phyloP scores from a whole-genome alignment of 2,888 invertebrate species.

The Pollenia griseotomentosa region DNA sequence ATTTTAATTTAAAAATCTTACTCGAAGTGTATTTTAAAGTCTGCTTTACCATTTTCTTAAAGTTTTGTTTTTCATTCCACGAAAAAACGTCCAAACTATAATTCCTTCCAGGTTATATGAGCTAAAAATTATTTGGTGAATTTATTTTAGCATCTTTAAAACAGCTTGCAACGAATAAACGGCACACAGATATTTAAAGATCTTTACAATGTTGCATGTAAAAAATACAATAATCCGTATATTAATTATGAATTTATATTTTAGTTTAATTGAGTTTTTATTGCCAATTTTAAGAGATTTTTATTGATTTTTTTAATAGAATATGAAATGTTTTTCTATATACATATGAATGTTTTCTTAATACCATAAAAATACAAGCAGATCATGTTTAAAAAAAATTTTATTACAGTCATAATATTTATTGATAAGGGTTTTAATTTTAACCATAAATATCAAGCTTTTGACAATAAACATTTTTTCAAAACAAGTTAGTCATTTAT shows the following conservation, averaged over 20 bases:
- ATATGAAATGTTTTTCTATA: background rate
- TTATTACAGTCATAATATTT: conserved; percentile 62
- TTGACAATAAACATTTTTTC: background rate
- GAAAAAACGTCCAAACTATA: background rate
- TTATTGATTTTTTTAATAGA: conserved; percentile 49
- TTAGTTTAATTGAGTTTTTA: conserved; percentile 59
- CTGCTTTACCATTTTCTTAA: background rate
- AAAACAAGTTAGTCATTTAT: conserved; percentile 14
- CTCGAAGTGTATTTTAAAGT: background rate
- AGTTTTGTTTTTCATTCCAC: background rate
- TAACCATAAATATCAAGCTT: background rate
- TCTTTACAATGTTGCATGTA: conserved; percentile 46
- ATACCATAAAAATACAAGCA: background rate
- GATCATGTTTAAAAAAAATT: conserved; percentile 33
- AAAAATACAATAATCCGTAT: conserved; percentile 14
- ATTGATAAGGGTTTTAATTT: conserved; percentile 50
- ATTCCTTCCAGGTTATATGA: conserved; percentile 47
- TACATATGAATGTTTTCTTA: background rate
- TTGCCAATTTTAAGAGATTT: conserved; percentile 48
- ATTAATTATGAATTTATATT: conserved; percentile 36
- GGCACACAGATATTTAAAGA: background rate
- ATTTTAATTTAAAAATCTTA: too few species aligned
- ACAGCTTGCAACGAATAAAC: background rate
- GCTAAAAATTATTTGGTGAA: conserved; percentile 6
- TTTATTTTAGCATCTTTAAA: background rate